Base-by-base conservation (phyloP, 2,888 invertebrate species). In the Selenia dentaria region DNA sequence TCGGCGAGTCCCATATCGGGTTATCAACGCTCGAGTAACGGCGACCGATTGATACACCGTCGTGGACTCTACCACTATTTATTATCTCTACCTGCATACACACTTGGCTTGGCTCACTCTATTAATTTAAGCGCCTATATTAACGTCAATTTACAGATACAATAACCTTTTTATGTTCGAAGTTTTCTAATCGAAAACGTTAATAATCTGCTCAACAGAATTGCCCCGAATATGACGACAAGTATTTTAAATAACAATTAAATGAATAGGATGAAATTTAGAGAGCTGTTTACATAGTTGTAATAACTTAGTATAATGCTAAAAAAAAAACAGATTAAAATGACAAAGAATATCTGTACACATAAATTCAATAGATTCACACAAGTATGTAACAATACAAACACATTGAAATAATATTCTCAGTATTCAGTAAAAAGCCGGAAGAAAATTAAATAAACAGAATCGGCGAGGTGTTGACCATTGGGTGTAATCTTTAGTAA, bases 381-480 rank as follows among this genome's bases (percentile, higher is more conserved):
- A 16, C 16, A 16, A 16, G 16, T 16, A n/a, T n/a, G 3, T 16
- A 16, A 16, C 16, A 16, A 16, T 3, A 16, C 16, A 16, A 16
- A 16, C 18, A 29, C 36, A 45, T 44, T 12, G 49, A 66, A 64
- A 34, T n/a, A n/a, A 46, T 48, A 57, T 70, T 66, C 64, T 57
- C 48, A 31, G 63, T 65, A 66, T 57, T 61, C 34, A 51, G 44
- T 57, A 48, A 55, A 56, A 53, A 51, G 41, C 56, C 62, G 53
- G 49, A 67, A 64, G 68, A 59, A 65, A 64, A 66, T 61, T 62
- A 61, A 67, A 68, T 56, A 67, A 74, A 71, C 62, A 8, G 46
- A 43, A 54, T 59, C 54, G 50, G 50, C 45, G 42, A 45, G 47
- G 40, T 53, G 44, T 47, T 52, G 47, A 51, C 27, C 37, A 10